These are phyloP conservation scores for Bembecia ichneumoniformis DNA, from an alignment of 2,888 invertebrate species.

Conservation along the genomic window DNA sequence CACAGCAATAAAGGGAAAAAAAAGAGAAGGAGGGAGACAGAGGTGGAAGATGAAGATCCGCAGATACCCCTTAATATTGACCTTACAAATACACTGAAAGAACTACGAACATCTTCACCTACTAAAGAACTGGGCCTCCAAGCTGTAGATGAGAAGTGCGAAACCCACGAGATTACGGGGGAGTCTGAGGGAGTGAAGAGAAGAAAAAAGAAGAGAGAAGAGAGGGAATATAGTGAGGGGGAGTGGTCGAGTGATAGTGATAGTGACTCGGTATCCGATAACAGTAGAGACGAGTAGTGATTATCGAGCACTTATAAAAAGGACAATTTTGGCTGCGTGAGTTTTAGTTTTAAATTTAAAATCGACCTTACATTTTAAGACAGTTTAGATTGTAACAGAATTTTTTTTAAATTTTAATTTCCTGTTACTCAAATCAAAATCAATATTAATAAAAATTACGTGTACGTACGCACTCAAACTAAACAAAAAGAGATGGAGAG, in stretches of 20 bases:
- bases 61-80: conserved; percentile 37
- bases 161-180: conserved; percentile 19
- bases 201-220: conserved; percentile 28
- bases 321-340: no score
- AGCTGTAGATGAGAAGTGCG: conserved; percentile 19
- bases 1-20: conserved; percentile 1
- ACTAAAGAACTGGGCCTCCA: conserved; percentile 37
- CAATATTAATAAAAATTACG: no score
- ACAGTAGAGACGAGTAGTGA: conserved; percentile 13
- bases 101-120: conserved; percentile 45
- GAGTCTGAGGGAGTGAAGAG: conserved; percentile 11
- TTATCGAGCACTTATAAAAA: background rate
- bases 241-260: conserved; percentile 64
- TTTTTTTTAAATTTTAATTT: no score
- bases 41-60: conserved; percentile 11
- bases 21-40: conserved; percentile 23
- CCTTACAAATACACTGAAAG: conserved; percentile 46
- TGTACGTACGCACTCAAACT: no score
- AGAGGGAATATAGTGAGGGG: conserved; percentile 55
- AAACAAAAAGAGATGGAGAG: no score
- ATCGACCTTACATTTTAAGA: no score
- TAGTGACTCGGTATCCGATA: conserved; percentile 32
- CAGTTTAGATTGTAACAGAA: no score
- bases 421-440: no score
- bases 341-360: no score